phyloP scores from a whole-genome alignment of 2,888 invertebrate genomes.

The Oligia latruncula region DNA sequence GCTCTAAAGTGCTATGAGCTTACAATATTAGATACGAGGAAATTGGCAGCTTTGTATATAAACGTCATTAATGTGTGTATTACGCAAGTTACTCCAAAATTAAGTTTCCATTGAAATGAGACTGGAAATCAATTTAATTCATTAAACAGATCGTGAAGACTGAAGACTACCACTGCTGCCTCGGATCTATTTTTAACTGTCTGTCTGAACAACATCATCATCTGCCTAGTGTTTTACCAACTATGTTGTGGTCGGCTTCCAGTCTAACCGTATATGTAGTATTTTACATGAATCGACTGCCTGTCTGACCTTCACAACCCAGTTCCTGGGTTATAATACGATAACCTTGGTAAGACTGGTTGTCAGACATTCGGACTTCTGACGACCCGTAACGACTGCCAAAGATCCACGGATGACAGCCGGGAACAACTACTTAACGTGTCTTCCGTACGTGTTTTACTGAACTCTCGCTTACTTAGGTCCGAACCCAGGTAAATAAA shows the following conservation, averaged over 20 bases:
- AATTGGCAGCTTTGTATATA: conserved; percentile 3
- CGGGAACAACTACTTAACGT: not conserved
- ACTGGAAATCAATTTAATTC: not conserved
- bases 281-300: not conserved
- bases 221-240: not conserved
- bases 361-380: not conserved
- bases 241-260: not conserved
- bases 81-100: not conserved
- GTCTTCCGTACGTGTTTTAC: not conserved
- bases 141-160: not conserved
- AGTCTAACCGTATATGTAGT: not conserved
- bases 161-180: not conserved
- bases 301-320: not conserved
- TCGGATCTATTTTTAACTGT: not conserved
- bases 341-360: not conserved
- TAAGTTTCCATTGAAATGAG: not conserved
- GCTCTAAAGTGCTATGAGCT: conserved; percentile 12
- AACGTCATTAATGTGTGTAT: not conserved
- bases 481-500: not conserved
- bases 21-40: conserved; percentile 22
- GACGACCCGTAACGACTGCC: not conserved
- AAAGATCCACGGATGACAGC: not conserved
- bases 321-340: not conserved
- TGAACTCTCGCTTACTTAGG: not conserved
- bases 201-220: not conserved